Conservation (phyloP, 2,113 vertebrate genomes). For the Falco punctatus region DNA sequence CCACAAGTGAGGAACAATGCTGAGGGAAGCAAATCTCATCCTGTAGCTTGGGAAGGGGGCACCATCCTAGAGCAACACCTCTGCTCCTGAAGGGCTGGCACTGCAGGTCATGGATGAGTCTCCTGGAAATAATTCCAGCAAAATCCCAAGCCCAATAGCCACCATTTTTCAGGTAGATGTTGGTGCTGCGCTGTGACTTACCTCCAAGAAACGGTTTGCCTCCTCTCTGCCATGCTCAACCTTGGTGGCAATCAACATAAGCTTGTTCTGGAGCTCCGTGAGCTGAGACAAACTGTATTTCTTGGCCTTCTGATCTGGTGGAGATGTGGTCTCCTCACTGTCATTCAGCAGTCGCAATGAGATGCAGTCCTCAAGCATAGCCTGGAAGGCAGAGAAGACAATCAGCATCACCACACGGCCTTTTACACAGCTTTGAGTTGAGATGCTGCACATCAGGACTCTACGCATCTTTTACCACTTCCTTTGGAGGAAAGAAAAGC, state of each 20-base stretch:
- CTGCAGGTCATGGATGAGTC: background rate
- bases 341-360: slow-evolving; percentile 54
- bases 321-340: slow-evolving; percentile 25
- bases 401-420: background rate
- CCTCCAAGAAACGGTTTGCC: slow-evolving; percentile 78
- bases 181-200: background rate
- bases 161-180: background rate
- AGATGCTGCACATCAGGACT: background rate
- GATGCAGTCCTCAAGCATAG: background rate
- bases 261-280: slow-evolving; percentile 79
- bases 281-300: slow-evolving; percentile 72
- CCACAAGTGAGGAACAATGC: background rate
- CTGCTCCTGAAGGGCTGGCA: background rate
- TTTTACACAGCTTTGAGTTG: background rate
- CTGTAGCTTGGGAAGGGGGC: background rate
- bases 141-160: background rate
- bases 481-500: background rate
- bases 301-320: background rate
- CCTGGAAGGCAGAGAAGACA: background rate
- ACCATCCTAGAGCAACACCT: background rate
- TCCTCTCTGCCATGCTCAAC: slow-evolving; percentile 75
- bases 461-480: no score
- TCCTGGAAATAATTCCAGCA: background rate
- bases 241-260: slow-evolving; percentile 81
- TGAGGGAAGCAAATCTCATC: background rate